A percentile compares a stretch with the other conserved stretches of the same genome.
Evolutionary conservation across 2,888 invertebrate species (phyloP).

Genomic region (Cantharis nigra): DNA sequence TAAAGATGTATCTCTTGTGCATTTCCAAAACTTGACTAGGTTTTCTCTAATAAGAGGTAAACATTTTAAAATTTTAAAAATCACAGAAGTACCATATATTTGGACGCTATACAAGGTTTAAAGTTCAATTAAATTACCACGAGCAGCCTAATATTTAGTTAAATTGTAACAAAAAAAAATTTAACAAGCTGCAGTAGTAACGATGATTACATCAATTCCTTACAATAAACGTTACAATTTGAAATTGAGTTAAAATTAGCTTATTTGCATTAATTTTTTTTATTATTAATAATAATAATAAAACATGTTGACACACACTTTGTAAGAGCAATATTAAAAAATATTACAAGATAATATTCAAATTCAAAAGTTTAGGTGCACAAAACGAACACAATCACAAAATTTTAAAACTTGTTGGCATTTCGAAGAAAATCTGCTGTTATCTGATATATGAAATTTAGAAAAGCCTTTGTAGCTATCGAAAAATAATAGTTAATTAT

Average conservation of each 20-base stretch:
- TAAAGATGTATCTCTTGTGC: background rate
- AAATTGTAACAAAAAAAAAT: background rate
- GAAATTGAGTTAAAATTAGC: background rate
- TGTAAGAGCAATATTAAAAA: background rate
- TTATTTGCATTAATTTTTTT: background rate
- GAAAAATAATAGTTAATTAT: background rate
- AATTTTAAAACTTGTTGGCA: background rate
- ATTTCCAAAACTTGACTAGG: background rate
- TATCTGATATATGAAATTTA: background rate
- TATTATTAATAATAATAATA: background rate
- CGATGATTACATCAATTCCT: background rate
- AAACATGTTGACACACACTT: background rate
- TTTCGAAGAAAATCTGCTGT: background rate
- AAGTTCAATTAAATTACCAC: background rate
- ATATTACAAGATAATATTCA: background rate
- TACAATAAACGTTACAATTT: background rate
- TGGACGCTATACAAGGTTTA: background rate
- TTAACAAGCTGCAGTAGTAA: background rate
- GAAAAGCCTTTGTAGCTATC: background rate
- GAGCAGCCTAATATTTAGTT: background rate
- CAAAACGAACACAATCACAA: background rate
- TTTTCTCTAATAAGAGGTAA: background rate
- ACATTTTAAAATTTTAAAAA: background rate
- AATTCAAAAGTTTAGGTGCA: background rate
- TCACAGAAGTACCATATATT: background rate